Conservation (phyloP, 2,797 vertebrate species). For the Ctenochaetus hawaiiensis region DNA sequence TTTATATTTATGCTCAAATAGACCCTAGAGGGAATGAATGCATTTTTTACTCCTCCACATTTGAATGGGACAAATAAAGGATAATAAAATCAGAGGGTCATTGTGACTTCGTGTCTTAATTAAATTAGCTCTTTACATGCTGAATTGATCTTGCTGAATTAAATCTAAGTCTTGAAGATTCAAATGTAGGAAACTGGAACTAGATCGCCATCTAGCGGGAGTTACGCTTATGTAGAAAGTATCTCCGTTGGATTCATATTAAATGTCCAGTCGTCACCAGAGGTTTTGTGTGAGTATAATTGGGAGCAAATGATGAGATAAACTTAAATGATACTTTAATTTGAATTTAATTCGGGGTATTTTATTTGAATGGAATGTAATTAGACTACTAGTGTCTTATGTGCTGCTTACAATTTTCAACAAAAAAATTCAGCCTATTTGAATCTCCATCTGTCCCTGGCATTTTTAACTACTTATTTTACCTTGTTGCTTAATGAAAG, state of each 20-base stretch:
- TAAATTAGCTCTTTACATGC: not conserved
- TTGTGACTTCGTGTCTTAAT: not conserved
- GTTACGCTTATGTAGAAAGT: not conserved
- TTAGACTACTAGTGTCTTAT: not conserved
- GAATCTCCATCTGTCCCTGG: not conserved
- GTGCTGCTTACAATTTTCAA: not conserved
- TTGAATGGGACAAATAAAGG: too few relatives aligned
- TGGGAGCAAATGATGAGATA: not conserved
- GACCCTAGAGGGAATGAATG: not conserved
- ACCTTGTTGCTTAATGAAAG: not conserved
- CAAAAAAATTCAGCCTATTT: not conserved
- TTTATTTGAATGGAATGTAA: not conserved
- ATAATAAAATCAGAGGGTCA: not conserved
- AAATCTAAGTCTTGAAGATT: not conserved
- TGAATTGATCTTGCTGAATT: not conserved
- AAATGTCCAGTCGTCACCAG: not conserved
- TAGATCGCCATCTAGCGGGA: conserved; percentile 63
- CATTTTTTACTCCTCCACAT: not conserved
- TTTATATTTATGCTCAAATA: not conserved
- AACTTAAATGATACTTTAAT: not conserved
- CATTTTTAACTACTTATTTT: not conserved
- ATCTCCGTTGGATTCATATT: not conserved
- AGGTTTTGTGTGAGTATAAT: not conserved
- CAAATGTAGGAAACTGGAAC: not conserved
- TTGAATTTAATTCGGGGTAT: not conserved